Base-by-base conservation (phyloP, 2,113 vertebrate genomes). In the Phyllostomus discolor region DNA sequence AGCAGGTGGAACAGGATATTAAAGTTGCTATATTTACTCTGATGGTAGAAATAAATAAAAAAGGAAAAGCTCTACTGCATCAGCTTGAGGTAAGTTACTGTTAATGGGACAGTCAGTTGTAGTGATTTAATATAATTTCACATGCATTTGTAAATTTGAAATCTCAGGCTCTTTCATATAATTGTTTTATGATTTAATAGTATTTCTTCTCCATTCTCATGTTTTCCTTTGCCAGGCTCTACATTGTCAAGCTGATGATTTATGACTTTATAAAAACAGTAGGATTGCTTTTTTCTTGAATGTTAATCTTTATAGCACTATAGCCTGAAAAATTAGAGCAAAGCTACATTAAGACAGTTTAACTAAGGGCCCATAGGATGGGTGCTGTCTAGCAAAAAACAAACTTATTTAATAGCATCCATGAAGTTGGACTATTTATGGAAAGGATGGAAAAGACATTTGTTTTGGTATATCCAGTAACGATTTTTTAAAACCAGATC, bases 41-140 rank as follows among this genome's bases (percentile, higher is more conserved):
- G 93, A 99, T 99, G 97, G 99, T 99, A 98, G 99, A 99, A 98
- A 99, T 99, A 97, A 99, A 99, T 98, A 99, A 99, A 98, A 99
- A 99, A 94, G 99, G 99, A 46, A 99, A 99, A 98, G 99, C 99
- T 96, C 97, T 99, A 46, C 98, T 99, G 11, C 99, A 99, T 98
- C 99, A 99, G 52, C 98, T 99, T 22, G 99, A 99, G 99, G 99
- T 99, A 97, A 88, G 97, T 98, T 2, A 20, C 72, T 96, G 28
- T 70, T 80, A 26, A 12, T 82, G 35, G 38, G 28, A 35, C 46
- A 50, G 5, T 78, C 22, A 52, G 48, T 43, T 72, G 6, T 72
- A 15, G 12, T 46, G 9, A 73, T 62, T 88, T 59, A 88, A 16
- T 22, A 3, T 11, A 33, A 9, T 91, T 78, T 72, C 46, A 43